Percentiles rank a stretch among this genome's conserved stretches.
phyloP scores from a whole-genome alignment of 1,140 invertebrate genomes.

The Papilio polyxenes region DNA sequence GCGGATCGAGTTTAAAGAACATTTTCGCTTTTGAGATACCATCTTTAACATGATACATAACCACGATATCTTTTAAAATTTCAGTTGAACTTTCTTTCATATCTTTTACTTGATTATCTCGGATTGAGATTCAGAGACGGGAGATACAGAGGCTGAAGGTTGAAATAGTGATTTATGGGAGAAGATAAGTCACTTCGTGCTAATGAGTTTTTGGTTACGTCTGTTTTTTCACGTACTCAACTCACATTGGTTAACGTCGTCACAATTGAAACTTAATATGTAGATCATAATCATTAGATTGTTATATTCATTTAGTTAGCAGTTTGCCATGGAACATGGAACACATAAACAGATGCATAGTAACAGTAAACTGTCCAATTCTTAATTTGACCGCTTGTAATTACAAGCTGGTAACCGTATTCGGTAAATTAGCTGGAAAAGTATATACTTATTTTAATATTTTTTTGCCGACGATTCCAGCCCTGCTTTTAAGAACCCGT shows the following conservation, averaged over 20 bases:
- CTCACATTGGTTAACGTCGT: not conserved
- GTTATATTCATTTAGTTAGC: not conserved
- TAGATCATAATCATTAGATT: no score
- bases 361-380: not conserved
- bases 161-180: not conserved
- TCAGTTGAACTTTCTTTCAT: not conserved
- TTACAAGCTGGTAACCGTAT: not conserved
- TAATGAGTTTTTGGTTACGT: constrained; percentile 9
- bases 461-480: not conserved
- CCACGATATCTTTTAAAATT: not conserved
- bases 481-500: constrained; percentile 9
- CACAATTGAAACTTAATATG: not conserved
- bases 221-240: not conserved
- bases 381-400: not conserved
- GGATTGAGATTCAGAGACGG: not conserved
- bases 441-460: not conserved
- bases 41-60: constrained; percentile 17
- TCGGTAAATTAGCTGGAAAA: not conserved
- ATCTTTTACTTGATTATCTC: not conserved
- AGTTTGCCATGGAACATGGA: not conserved
- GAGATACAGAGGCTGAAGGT: not conserved
- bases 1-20: constrained; percentile 11
- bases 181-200: not conserved
- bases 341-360: not conserved
- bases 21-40: constrained; percentile 9